Evolutionary conservation across 2,113 vertebrate species (phyloP), one percentile per base, ranked within the genome.

Genomic region (Podarcis muralis): DNA sequence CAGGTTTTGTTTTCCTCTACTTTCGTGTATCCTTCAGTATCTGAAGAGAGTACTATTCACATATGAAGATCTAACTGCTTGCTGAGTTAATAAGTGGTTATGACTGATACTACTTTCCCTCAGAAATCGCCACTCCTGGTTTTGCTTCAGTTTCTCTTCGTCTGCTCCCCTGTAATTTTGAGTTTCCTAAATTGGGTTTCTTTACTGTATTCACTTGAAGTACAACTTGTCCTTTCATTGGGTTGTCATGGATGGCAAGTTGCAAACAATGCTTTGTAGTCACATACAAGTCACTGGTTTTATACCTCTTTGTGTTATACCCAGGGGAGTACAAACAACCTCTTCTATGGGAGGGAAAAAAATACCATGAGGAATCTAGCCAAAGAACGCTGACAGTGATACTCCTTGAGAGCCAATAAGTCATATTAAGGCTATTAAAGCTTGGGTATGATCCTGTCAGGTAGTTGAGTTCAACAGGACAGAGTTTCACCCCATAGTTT

Each of bases 171-270:
- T 65, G 65, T 74, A 93, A 83, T 75, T 90, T 71, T 90, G 75
- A 84, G 88, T 92, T 89, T 83, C 92, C 88, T 87, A 87, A 90
- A 86, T 32, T 23, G 91, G 85, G 6, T 18, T 85, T 74, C 79
- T 85, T 59, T 0, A 0, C 30, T 71, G 43, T 69, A 86, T 69
- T 86, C 32, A 16, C 48, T 89, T 53, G 75, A 77, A 91, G 92
- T 22, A 89, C 92, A 89, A 1, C 0, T 71, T 57, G 88, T 69
- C 89, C 88, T 91, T 85, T 88, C 0, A 30, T 68, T 23, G 66
- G 76, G 83, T 66, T 92, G 93, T 90, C 93, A 95, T 59, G 95
- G 92, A 48, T 95, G 92, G 76, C 66, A 57, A 81, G 92, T 71
- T 89, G 88, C 8, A 5, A 91, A 95, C 94, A 95, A 95, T 95